Conservation (phyloP, 2,113 vertebrate genomes). For the Gobio gobio region DNA sequence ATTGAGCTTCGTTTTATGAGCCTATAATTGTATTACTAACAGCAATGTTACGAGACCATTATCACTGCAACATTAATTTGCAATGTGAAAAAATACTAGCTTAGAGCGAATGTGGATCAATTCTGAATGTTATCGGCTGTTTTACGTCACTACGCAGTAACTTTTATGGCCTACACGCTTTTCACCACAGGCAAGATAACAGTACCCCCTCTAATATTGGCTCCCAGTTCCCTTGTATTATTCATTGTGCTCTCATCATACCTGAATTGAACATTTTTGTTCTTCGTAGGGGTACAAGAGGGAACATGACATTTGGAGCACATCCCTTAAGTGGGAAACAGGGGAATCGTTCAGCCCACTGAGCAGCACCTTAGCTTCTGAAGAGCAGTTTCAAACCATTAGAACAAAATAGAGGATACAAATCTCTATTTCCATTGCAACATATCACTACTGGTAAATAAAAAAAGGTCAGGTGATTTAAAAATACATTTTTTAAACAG, state of each 20-base stretch:
- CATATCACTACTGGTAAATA: not conserved
- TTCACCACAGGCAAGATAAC: not conserved
- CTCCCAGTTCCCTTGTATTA: not conserved
- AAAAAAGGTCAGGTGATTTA: not conserved
- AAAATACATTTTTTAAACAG: not conserved
- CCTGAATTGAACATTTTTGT: conserved; percentile 13
- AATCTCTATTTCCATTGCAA: not conserved
- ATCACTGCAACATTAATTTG: conserved; percentile 33
- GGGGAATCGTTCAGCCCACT: conserved; percentile 4
- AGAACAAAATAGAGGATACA: not conserved
- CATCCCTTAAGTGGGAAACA: conserved; percentile 35
- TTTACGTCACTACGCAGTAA: not conserved
- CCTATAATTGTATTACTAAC: conserved; percentile 31
- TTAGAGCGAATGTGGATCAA: not conserved
- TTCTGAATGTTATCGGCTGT: not conserved
- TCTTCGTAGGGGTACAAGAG: not conserved
- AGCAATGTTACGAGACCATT: conserved; percentile 22
- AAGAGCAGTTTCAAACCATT: conserved; percentile 22
- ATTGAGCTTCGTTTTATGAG: conserved; percentile 27
- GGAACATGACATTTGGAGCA: conserved; percentile 44
- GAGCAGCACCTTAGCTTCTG: not conserved
- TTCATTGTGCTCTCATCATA: conserved; percentile 12
- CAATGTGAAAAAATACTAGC: not conserved
- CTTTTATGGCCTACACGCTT: not conserved
- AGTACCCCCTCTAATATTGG: not conserved